Conservation (phyloP, 1,140 invertebrate species). For the Drosophila asahinai region DNA sequence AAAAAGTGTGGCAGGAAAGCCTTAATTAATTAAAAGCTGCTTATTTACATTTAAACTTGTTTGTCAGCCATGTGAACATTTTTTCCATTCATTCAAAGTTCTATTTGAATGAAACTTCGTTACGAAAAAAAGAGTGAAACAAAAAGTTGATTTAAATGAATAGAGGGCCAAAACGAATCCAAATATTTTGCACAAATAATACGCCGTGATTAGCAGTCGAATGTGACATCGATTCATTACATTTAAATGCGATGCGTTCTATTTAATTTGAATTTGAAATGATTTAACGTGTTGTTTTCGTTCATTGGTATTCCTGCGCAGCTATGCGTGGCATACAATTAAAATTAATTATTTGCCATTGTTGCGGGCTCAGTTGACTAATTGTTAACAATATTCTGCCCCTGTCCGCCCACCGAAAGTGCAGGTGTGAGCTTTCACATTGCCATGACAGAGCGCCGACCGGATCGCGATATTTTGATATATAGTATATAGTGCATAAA, state of each 20-base stretch:
- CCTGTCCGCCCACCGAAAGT: neutral
- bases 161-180: neutral
- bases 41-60: constrained; percentile 13
- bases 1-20: neutral
- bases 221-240: constrained; percentile 41
- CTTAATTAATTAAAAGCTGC: constrained; percentile 15
- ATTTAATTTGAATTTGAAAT: constrained; percentile 40
- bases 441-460: constrained; percentile 33
- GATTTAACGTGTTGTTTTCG: constrained; percentile 31
- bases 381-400: constrained; percentile 73
- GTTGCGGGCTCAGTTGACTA: constrained; percentile 65
- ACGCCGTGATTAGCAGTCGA: constrained; percentile 15
- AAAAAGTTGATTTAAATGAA: constrained; percentile 14
- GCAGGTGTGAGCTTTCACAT: constrained; percentile 50
- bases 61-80: neutral
- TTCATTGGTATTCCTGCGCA: constrained; percentile 34
- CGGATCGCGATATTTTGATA: constrained; percentile 38
- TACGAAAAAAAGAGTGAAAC: neutral
- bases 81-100: neutral
- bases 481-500: constrained; percentile 21
- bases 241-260: constrained; percentile 32
- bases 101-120: neutral
- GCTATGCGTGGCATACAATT: constrained; percentile 53
- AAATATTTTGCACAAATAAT: constrained; percentile 14
- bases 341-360: constrained; percentile 74